phyloP scores from a whole-genome alignment of 2,797 vertebrate genomes.

The Babyrousa celebensis region DNA sequence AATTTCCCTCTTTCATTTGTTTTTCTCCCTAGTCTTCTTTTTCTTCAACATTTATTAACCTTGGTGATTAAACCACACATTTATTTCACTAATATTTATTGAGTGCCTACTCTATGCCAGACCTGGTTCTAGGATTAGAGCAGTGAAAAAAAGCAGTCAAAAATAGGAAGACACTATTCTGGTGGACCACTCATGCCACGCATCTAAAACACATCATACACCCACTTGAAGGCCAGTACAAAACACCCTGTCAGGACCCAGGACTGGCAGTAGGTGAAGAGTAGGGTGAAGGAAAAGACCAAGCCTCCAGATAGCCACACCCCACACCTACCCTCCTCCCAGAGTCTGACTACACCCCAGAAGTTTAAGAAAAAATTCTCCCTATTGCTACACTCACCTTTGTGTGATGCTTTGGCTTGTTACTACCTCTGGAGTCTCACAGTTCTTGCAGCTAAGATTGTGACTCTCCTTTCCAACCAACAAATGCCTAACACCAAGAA shows the following conservation, averaged over 20 bases:
- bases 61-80: background rate
- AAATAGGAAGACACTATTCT: background rate
- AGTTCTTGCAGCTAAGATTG: background rate
- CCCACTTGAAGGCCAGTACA: background rate
- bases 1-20: slow-evolving; percentile 23
- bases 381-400: background rate
- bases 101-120: background rate
- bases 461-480: background rate
- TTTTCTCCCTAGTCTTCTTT: background rate
- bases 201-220: background rate
- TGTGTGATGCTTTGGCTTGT: background rate
- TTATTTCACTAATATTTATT: slow-evolving; percentile 34
- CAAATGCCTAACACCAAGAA: background rate
- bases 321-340: background rate
- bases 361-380: background rate
- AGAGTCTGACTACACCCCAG: background rate
- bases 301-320: background rate
- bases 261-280: background rate
- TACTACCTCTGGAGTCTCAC: background rate
- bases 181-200: background rate
- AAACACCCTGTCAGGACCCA: background rate
- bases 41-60: slow-evolving; percentile 44
- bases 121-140: background rate
- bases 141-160: background rate
- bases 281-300: background rate